Base-by-base conservation (phyloP, 2,113 vertebrate species). In the Myrmecobius fasciatus region DNA sequence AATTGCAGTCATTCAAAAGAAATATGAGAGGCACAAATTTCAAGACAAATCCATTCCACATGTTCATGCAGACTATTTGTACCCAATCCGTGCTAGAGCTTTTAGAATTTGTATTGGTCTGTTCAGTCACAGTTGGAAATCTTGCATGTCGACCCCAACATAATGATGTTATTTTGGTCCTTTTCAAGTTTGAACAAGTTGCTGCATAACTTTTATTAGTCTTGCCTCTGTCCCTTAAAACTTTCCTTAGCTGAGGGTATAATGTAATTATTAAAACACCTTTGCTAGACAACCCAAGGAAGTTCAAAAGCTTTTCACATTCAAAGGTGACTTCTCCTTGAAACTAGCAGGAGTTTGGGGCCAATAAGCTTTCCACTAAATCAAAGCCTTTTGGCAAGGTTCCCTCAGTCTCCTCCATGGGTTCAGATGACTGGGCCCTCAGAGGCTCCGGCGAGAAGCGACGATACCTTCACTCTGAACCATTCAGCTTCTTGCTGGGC, bases 311-410 rank as follows among this genome's bases (percentile, higher is more conserved):
- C 46, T 22, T 46, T 9, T 88, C 22, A 0, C 67, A 47, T 91
- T 89, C 51, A 9, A 90, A 95, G 52, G 92, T 20, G 92, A 94
- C 51, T 52, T 46, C 67, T 52, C 0, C 95, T 91, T 43, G 92
- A 90, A 91, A 48, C 2, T 92, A 92, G 96, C 93, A 92, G 95
- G 56, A 52, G 49, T 48, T 90, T 90, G 75, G 31, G 95, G 96
- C 92, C 96, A 96, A 43, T 24, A 43, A 83, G n/a, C 67, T 8
- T 83, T 17, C 20, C 67, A 43, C 67, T 83, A 43, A 22, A 43
- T 83, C 67, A 83, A 43, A 83, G 67, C 20, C n/a, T 43, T 43
- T 26, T 17, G 31, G n/a, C n/a, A 43, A 83, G 67, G 5, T 83
- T 91, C 96, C 67, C 95, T 91, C 75, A 49, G 94, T 94, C 94